These are phyloP conservation scores for Volucella zonaria DNA, from an alignment of 2,888 invertebrate species.

Conservation along the genomic window DNA sequence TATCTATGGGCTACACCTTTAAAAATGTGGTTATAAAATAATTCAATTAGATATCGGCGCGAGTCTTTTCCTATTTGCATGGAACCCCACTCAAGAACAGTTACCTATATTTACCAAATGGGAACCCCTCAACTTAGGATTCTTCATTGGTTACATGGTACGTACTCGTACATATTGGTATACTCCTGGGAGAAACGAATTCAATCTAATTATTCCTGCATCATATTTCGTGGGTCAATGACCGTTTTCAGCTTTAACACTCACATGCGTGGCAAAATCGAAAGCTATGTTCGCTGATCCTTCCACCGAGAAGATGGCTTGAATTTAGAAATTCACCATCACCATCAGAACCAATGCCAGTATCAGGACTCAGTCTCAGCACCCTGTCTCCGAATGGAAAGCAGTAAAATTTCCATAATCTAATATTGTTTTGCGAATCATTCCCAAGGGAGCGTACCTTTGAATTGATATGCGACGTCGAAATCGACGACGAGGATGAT, in stretches of 20 bases:
- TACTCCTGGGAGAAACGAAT: constrained; percentile 23
- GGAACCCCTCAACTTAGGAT: no score
- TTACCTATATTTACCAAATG: no score
- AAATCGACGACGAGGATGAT: constrained; percentile 75
- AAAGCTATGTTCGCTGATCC: constrained; percentile 56
- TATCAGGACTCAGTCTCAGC: not conserved
- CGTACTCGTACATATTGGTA: no score
- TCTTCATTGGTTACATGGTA: no score
- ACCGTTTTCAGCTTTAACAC: constrained; percentile 39
- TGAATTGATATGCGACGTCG: constrained; percentile 70
- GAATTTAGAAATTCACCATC: constrained; percentile 37
- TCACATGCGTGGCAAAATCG: constrained; percentile 57
- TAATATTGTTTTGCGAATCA: constrained; percentile 74
- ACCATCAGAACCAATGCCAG: not conserved
- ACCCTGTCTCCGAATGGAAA: constrained; percentile 52
- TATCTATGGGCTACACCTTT: no score
- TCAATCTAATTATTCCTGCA: constrained; percentile 65
- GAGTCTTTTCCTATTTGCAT: no score
- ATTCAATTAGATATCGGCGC: no score
- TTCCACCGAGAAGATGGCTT: constrained; percentile 28
- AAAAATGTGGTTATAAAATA: no score
- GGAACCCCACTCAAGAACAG: no score
- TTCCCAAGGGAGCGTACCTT: constrained; percentile 68
- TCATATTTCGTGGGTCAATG: constrained; percentile 61
- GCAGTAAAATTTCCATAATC: constrained; percentile 74